Evolutionary conservation across 2,797 vertebrate genomes (phyloP), one percentile per base, ranked within the genome.

Genomic region (Pipistrellus kuhlii): DNA sequence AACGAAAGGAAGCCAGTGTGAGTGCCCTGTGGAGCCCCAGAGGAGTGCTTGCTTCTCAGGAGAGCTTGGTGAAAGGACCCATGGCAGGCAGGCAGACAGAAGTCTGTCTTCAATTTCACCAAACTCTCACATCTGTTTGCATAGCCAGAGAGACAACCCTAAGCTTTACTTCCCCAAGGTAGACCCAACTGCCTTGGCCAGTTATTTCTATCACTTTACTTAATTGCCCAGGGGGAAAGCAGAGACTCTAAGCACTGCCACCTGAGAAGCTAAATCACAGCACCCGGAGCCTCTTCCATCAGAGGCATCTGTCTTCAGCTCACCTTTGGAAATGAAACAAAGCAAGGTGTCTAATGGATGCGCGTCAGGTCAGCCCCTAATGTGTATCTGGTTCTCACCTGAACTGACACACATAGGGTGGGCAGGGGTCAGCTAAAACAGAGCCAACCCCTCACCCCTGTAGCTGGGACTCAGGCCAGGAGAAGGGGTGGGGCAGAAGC

Each of bases 21-120:
- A 46, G 12, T 0, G 13, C 8, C 71, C 41, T 0, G 1, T 0
- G 3, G 44, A 1, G 8, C 86, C 2, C 0, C 5, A 8, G 48
- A 7, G 20, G 41, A 3, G 12, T 6, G 4, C 12, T 5, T n/a
- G 25, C 13, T 78, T 25, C 8, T 5, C 18, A 46, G 84, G 17
- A 13, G 17, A 66, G 66, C 38, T 0, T 8, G 9, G 44, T 13
- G 7, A 8, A 14, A 15, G 17, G 57, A 25, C 5, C 0, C 5
- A 0, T 0, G 0, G 5, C 17, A 0, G 0, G 5, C 8, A 17
- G n/a, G 5, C 2, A 4, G 9, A 1, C 35, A 2, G 15, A 44
- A 46, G 14, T 17, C 66, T 11, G 73, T 0, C 35, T 13, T 10
- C 3, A 6, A 1, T 11, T 25, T 25, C 30, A 1, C 2, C 12